Conservation (phyloP, 2,888 invertebrate species). For the Lepidochrysops patricia region DNA sequence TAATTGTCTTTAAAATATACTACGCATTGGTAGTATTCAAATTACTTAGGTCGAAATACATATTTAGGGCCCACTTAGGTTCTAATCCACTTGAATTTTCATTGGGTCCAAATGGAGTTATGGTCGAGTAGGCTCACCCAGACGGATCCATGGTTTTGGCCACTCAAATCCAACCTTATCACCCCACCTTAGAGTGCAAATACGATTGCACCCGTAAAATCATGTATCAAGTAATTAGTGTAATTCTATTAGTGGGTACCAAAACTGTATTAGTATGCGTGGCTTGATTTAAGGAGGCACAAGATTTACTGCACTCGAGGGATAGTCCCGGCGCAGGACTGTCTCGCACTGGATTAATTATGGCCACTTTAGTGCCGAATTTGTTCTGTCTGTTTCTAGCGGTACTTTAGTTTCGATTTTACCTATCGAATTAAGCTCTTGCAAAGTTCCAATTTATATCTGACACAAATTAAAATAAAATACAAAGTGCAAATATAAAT, state of each 20-base stretch:
- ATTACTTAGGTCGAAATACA: neutral
- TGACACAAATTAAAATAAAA: too few relatives aligned
- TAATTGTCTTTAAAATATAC: too few relatives aligned
- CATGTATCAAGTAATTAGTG: conserved; percentile 8
- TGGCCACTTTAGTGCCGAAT: neutral
- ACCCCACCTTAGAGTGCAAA: neutral
- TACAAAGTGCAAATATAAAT: too few relatives aligned
- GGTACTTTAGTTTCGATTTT: neutral
- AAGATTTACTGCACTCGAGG: conserved; percentile 6
- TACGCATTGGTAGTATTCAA: neutral
- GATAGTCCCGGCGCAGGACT: neutral
- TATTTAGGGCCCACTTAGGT: neutral
- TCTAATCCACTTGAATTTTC: neutral
- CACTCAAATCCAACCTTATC: neutral
- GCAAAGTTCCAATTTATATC: too few relatives aligned
- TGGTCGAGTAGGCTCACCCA: neutral
- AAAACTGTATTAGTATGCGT: conserved; percentile 13
- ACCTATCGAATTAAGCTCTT: too few relatives aligned
- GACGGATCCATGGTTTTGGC: neutral
- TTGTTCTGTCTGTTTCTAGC: neutral
- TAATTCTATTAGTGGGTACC: conserved; percentile 9
- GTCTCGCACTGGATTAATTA: conserved; percentile 1
- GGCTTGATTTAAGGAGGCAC: conserved; percentile 9
- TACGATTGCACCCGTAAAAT: neutral
- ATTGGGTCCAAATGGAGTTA: neutral